Base-by-base conservation (phyloP, 2,113 vertebrate species). In the Pollachius pollachius region DNA sequence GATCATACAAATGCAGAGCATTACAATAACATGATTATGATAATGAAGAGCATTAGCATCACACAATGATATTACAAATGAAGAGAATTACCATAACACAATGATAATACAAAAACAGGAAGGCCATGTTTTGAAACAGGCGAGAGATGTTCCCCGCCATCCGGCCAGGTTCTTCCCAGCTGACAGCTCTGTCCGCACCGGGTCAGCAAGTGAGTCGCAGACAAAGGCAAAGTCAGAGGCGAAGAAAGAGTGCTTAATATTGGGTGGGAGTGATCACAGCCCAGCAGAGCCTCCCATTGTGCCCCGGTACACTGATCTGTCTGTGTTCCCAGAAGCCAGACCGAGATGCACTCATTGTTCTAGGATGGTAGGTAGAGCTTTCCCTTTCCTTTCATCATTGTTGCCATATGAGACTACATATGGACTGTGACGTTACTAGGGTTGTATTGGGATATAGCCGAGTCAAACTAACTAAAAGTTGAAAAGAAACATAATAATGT, bases 51-150 rank as follows among this genome's bases (percentile, higher is more conserved):
- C 15, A 19, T 17, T 64, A 54, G 27, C 17, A 67, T 27, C 4
- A 62, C 9, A 19, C 13, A 12, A 15, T 66, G 66, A 65, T 62
- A 8, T 56, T 37, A 65, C 68, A 15, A 16, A 27, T 65, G 54
- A 15, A 17, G 54, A 17, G 54, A 11, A 57, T 17, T 57, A 8
- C 54, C n/a, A 17, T 57, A 17, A 15, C 23, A 34, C 16, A 60
- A 5, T 60, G 19, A 60, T 19, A 60, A 60, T 18, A 60, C 17
- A 18, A 78, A 81, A 85, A 75, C 73, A 76, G 79, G 25, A 62
- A 8, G 37, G 78, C 74, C 77, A 70, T 73, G 82, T 75, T 84
- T 82, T 81, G 75, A 86, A 87, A 85, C 74, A 70, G 64, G 65
- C 61, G 54, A 66, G 15, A 71, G 67, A 69, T 67, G 69, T 81